Evolutionary conservation across 2,797 vertebrate genomes (phyloP), one percentile per base, ranked within the genome.

Genomic region (Pogoniulus pusillus): DNA sequence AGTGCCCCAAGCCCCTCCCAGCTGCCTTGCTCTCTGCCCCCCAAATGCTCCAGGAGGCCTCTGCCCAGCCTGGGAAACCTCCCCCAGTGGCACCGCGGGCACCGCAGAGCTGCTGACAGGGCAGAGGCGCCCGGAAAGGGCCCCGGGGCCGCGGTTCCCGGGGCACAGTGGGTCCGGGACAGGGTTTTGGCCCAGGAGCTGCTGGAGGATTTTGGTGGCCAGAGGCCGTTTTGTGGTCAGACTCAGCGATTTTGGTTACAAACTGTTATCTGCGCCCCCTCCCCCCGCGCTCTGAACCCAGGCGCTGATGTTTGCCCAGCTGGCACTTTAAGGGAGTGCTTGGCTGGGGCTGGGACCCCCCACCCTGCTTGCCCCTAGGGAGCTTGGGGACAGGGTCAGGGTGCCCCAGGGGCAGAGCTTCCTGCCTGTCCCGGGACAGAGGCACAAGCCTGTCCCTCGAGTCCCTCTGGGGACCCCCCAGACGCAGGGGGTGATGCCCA

Each of bases 91-190:
- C 1, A 15, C 72, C 13, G 4, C 37, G 65, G 83, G 73, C 75
- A 77, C 95, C 81, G 7, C 93, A 87, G 62, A 73, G 82, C 66
- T 94, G 94, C 95, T 94, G 94, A 95, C 76, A 1, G 89, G 85
- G 95, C 89, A 96, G 69, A 41, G 49, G 13, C 0, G 12, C 22
- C 84, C 49, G 82, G 92, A 93, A 94, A 69, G 53, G 55, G 66
- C 51, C 58, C 59, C 6, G 7, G 0, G 89, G 30, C 75, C 7
- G 86, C 47, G 72, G 88, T 37, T 91, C 83, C 53, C 0, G 60
- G 89, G 91, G 60, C 77, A 85, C 84, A 62, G 62, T 0, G 73
- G 54, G 29, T 12, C 62, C 43, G 0, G 70, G 70, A 74, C 60
- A 2, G 23, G 86, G 87, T 16, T 90, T 93, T 95, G 92, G 90